These are phyloP conservation scores for Engraulis encrasicolus DNA, from an alignment of 2,113 vertebrate genomes.

Conservation along the genomic window DNA sequence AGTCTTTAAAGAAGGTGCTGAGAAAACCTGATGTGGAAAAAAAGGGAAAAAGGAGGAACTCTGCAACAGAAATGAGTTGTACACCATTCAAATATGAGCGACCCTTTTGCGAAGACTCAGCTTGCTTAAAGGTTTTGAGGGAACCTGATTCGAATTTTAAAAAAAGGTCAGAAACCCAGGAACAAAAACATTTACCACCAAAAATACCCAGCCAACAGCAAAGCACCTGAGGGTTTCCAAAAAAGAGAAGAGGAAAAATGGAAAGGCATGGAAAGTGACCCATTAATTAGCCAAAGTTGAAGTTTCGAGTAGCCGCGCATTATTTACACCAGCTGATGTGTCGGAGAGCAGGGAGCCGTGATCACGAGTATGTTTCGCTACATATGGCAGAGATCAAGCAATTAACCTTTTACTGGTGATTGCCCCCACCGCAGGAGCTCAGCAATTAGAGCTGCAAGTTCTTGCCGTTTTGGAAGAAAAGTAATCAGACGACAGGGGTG, in stretches of 20 bases:
- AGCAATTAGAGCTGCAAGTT: conserved; percentile 50
- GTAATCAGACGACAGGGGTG: conserved; percentile 18
- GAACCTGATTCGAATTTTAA: too few species aligned
- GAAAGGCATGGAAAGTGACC: too few species aligned
- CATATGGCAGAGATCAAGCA: conserved; percentile 55
- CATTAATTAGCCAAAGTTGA: not conserved
- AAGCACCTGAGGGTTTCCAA: not conserved
- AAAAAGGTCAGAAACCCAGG: too few species aligned
- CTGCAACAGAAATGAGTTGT: too few species aligned
- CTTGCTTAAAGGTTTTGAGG: too few species aligned
- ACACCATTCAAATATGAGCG: too few species aligned
- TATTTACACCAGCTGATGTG: not conserved
- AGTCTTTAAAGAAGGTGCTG: not conserved
- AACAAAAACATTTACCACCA: too few species aligned
- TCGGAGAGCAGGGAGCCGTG: conserved; percentile 32
- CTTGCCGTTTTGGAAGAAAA: conserved; percentile 40
- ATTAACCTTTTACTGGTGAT: conserved; percentile 52
- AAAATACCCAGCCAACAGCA: not conserved
- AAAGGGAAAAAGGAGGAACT: too few species aligned
- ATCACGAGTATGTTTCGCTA: conserved; percentile 29
- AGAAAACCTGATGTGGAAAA: not conserved
- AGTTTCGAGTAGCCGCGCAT: not conserved
- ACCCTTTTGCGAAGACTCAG: too few species aligned
- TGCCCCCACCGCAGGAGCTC: conserved; percentile 34
- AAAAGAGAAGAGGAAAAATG: too few species aligned